These are phyloP conservation scores for Tenualosa ilisha DNA, from an alignment of 2,797 vertebrate genomes.

Conservation along the genomic window DNA sequence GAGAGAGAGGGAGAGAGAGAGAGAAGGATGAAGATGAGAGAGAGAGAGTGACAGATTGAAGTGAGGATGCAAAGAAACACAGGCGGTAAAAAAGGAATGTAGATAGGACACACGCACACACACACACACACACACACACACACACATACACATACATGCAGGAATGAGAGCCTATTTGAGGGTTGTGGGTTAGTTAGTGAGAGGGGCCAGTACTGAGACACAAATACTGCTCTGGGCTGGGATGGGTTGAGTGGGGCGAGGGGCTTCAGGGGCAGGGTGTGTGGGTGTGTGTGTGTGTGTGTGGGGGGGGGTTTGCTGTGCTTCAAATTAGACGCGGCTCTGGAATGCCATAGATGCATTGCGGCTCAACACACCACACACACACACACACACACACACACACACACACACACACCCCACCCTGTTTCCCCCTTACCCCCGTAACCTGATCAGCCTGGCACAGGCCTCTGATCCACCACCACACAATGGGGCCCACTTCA, in stretches of 20 bases:
- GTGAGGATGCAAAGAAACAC: not conserved
- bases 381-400: not conserved
- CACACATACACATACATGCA: not conserved
- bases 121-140: not conserved
- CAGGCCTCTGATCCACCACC: not conserved
- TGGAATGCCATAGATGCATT: constrained; percentile 26
- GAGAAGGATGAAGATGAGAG: not conserved
- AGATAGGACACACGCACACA: not conserved
- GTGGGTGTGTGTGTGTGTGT: no score
- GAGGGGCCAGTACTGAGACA: not conserved
- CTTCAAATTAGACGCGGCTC: not conserved
- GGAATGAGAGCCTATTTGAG: not conserved
- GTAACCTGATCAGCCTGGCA: not conserved
- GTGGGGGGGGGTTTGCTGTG: not conserved
- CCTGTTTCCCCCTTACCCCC: not conserved
- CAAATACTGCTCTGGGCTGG: not conserved
- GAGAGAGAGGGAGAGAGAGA: constrained; percentile 16
- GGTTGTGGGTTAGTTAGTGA: not conserved
- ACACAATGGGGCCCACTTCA: constrained; percentile 7
- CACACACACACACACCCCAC: not conserved
- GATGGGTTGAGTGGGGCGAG: not conserved
- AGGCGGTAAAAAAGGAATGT: not conserved
- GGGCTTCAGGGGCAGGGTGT: constrained; percentile 23
- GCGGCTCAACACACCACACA: not conserved
- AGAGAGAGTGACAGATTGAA: constrained; percentile 21